These are phyloP conservation scores for Phoenicopterus ruber DNA, from an alignment of 2,113 vertebrate genomes.

Conservation along the genomic window DNA sequence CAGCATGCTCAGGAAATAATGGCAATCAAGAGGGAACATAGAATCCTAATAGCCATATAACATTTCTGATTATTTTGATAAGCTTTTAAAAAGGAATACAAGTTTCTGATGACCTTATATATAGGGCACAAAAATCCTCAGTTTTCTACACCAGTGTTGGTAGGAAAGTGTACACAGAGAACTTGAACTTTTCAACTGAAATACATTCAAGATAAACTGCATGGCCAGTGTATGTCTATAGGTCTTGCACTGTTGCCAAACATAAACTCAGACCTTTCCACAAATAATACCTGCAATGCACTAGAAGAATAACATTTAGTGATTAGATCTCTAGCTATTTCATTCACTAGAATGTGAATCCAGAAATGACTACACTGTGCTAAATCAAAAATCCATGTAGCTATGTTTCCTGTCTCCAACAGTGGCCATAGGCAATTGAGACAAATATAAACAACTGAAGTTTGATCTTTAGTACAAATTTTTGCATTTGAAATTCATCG, in stretches of 20 bases:
- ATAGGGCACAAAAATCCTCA: not conserved
- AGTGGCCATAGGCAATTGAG: not conserved
- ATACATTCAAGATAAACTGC: not conserved
- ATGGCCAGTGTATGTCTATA: not conserved
- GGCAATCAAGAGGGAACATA: not conserved
- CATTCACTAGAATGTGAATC: not conserved
- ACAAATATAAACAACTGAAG: not conserved
- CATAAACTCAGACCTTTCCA: not conserved
- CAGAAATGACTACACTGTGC: not conserved
- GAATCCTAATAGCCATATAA: not conserved
- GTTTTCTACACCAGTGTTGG: not conserved
- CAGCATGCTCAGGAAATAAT: not conserved
- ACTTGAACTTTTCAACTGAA: not conserved
- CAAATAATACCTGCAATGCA: not conserved
- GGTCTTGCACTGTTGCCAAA: not conserved
- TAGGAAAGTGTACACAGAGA: not conserved
- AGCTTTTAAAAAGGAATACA: not conserved
- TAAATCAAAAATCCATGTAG: not conserved
- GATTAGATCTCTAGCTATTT: not conserved
- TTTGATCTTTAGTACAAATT: not conserved
- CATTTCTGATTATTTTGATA: not conserved
- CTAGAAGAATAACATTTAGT: not conserved
- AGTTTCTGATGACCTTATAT: not conserved
- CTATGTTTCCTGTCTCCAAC: not conserved
- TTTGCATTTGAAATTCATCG: not conserved